Evolutionary conservation across 2,797 vertebrate species (phyloP), one percentile per base, ranked within the genome.

Genomic region (Hipposideros larvatus): DNA sequence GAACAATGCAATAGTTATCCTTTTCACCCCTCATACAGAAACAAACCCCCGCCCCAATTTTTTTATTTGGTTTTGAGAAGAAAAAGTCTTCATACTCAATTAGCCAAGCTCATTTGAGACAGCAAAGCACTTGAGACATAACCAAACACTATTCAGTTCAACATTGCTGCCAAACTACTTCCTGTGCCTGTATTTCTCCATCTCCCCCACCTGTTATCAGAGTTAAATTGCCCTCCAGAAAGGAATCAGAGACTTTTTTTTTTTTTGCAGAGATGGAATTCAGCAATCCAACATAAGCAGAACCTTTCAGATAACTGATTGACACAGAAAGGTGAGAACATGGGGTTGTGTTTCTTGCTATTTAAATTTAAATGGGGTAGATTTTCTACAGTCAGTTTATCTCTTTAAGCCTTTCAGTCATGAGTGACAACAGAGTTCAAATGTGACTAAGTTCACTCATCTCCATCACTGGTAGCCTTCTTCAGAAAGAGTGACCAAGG

Each of bases 351-450:
- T 61, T 80, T 95, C 82, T 94, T 63, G 57, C 57, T 55, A 51
- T 51, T 51, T 14, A 51, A 51, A 48, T 53, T 74, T 85, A 68
- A 70, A 59, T 86, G 9, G 16, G 31, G 7, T 21, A 31, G 1
- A 78, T 46, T 92, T 96, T 94, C 57, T 37, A 55, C 79, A 87
- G 57, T 48, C 18, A 78, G 21, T 82, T 91, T 59, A 82, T 91
- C 70, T 82, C 51, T 95, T 78, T 83, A 94, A 90, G 73, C 22
- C n/a, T 89, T 85, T 80, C 59, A 88, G 61, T 51, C 74, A 10
- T 51, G 63, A 93, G 28, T 86, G 78, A 86, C 43, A 75, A 48
- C 28, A 79, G 46, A 94, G 37, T 78, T 66, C 55, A 91, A 83
- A 75, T 34, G 4, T 75, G 91, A 88, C 63, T 18, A 65, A 68